Evolutionary conservation across 2,113 vertebrate species (phyloP), one percentile per base, ranked within the genome.

Genomic region (Ceyx cyanopectus): DNA sequence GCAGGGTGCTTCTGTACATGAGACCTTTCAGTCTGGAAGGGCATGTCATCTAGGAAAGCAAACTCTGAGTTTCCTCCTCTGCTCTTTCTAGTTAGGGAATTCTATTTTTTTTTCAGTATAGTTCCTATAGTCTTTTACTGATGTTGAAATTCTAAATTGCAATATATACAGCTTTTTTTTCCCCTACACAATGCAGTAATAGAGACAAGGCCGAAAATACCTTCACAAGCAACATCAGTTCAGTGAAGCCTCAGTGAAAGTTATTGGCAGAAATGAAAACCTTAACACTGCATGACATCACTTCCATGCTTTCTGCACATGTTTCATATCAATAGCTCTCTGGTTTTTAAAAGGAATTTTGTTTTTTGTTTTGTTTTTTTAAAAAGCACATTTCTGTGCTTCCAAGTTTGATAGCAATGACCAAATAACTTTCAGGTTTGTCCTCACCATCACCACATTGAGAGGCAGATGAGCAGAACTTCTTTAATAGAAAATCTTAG

Each of bases 151-250:
- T 12, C 30, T n/a, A 57, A 69, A 62, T 8, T 80, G 32, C 3
- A 79, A 58, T 46, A 76, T 4, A 37, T 17, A 73, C 91, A 32
- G 9, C 0, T 0, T 14, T 51, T 63, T 67, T 15, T 43, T 51
- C 27, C 12, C 13, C 8, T 27, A 82, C 41, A 10, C 48, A 79
- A 68, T 60, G 41, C n/a, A 65, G 26, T 76, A 68, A 72, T 40
- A 62, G 78, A 61, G 40, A 73, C 14, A 76, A 30, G n/a, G 30
- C 0, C 1, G 48, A 84, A 94, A 63, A 84, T 0, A 0, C 27
- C 27, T 79, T 19, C 63, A 46, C 27, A 77, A 70, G 13, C 16
- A 76, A 45, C 12, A 5, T 23, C 65, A 29, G 15, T 85, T 87
- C 76, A 62, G 54, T 65, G 79, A 80, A 82, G 17, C 5, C 37